Evolutionary conservation across 2,113 vertebrate species (phyloP).

Genomic region (Acanthisitta chloris): DNA sequence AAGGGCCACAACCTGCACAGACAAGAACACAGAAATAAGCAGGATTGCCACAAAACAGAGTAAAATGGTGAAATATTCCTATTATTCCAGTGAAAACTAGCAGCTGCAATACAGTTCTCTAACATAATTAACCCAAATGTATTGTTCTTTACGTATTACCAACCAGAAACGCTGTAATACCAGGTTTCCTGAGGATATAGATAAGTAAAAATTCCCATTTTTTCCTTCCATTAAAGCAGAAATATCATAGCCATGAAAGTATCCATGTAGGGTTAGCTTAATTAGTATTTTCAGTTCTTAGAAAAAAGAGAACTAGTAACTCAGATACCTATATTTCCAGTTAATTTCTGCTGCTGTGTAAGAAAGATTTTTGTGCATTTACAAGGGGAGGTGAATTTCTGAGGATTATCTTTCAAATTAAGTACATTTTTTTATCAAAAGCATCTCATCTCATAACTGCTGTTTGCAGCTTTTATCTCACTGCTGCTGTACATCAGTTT

Average conservation of each 20-base stretch:
- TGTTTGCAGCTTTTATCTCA: slow-evolving; percentile 23
- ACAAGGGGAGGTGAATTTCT: slow-evolving; percentile 3
- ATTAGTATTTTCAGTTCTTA: neutral
- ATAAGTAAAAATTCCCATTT: neutral
- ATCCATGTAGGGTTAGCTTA: neutral
- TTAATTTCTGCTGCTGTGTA: slow-evolving; percentile 5
- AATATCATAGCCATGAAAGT: neutral
- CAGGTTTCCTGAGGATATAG: neutral
- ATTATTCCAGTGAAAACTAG: neutral
- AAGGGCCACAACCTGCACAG: neutral
- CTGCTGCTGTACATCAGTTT: neutral
- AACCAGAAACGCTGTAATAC: neutral
- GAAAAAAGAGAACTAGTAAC: neutral
- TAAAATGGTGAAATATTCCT: neutral
- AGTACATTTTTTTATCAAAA: slow-evolving; percentile 35
- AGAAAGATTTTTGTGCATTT: neutral
- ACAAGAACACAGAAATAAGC: neutral
- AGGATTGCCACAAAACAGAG: neutral
- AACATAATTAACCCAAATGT: neutral
- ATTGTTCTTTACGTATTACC: neutral
- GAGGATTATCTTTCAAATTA: slow-evolving; percentile 27
- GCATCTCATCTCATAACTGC: slow-evolving; percentile 22
- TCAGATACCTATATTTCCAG: neutral
- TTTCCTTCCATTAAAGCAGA: neutral
- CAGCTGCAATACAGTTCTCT: neutral